Base-by-base conservation (phyloP, 2,888 invertebrate genomes). In the Dasypolia templi region DNA sequence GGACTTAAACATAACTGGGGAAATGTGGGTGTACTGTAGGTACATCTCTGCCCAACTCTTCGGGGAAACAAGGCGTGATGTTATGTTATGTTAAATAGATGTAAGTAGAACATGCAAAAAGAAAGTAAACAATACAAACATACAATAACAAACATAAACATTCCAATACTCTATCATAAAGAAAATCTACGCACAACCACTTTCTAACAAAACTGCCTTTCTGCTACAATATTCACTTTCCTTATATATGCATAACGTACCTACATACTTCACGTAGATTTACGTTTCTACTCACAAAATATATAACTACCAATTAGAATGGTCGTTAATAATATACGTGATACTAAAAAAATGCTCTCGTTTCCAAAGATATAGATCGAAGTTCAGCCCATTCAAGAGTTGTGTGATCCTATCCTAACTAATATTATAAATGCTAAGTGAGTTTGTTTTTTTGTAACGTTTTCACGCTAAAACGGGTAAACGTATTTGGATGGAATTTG, bases 181-280 rank as follows among this genome's bases (percentile, higher is more conserved):
- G 79, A 79, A 82, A 82, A 82, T 82, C 75, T 75, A 75, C 72
- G 66, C 42, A 75, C 44, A 65, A 58, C 72, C 46, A 68, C 82
- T 82, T 82, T 82, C 81, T 82, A 82, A 58, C 56, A 53, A 82
- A 72, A 75, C 82, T 56, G 68, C 63, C 26, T 72, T 65, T 71
- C 49, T 49, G n/a, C 35, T 35, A 67, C 35, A 39, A 49, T 56
- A 79, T 68, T 68, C 64, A 71, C 75, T 82, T 82, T 79, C 75
- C 62, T 71, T 44, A 70, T 59, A 70, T 59, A 75, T 61, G 59
- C 65, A 66, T 68, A 59, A 39, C 7, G 39, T 39, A 42, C 29
- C 11, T 55, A 75, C 56, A 56, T 56, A 77, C 14, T 59, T 39
- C 29, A 62, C 35, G 17, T 35, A 55, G 12, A 73, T 73, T 39